Conservation (phyloP, 1,140 invertebrate genomes). For the Drosophila pruinosa region DNA sequence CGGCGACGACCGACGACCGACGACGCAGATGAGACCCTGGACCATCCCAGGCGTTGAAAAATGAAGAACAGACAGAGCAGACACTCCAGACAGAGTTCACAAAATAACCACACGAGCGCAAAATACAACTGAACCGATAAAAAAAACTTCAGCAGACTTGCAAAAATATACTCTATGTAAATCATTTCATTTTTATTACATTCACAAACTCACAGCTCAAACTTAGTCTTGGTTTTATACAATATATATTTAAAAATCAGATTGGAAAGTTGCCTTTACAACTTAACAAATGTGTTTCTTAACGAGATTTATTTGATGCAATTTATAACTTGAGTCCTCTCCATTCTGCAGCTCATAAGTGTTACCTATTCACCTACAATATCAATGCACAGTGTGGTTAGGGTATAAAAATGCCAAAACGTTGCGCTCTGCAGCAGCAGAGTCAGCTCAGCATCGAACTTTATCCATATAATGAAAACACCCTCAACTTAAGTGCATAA, state of each 20-base stretch:
- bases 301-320: too few species aligned
- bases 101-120: slow-evolving; percentile 13
- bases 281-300: too few species aligned
- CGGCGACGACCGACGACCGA: slow-evolving; percentile 55
- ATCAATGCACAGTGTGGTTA: background rate
- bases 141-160: background rate
- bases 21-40: slow-evolving; percentile 47
- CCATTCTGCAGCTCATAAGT: too few species aligned
- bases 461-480: slow-evolving; percentile 78
- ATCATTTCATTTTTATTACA: too few species aligned
- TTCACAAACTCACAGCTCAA: too few species aligned
- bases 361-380: too few species aligned
- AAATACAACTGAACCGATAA: slow-evolving; percentile 8
- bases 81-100: slow-evolving; percentile 41
- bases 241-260: too few species aligned
- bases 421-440: slow-evolving; percentile 1
- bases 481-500: slow-evolving; percentile 81
- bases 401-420: slow-evolving; percentile 37
- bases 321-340: too few species aligned
- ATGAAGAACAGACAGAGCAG: slow-evolving; percentile 72
- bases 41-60: slow-evolving; percentile 76
- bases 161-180: background rate
- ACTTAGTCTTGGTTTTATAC: too few species aligned
- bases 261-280: too few species aligned
- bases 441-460: slow-evolving; percentile 52